Evolutionary conservation across 1,140 invertebrate genomes (phyloP).

Genomic region (Helicorthomorpha holstii): DNA sequence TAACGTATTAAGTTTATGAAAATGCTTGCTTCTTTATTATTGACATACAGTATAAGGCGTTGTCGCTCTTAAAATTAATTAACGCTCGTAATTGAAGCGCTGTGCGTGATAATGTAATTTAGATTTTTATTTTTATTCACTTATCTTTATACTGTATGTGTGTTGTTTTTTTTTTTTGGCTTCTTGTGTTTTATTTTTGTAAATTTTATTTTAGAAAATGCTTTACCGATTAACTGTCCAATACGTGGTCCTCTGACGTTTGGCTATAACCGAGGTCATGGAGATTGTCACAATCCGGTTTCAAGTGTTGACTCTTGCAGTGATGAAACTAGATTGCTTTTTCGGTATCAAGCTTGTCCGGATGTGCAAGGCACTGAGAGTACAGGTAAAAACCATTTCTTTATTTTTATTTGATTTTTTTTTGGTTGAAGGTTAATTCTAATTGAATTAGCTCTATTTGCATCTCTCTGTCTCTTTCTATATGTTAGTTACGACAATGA

Average conservation of each 20-base stretch:
- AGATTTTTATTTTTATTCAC: not conserved
- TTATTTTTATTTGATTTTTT: not conserved
- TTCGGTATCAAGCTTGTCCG: constrained; percentile 80
- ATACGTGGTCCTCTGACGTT: constrained; percentile 52
- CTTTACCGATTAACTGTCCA: constrained; percentile 18
- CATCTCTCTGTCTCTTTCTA: too few relatives aligned
- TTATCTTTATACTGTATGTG: too few relatives aligned
- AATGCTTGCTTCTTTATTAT: constrained; percentile 6
- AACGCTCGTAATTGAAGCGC: constrained; percentile 18
- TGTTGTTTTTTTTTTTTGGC: not conserved
- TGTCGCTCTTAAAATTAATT: too few relatives aligned
- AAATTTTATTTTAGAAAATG: constrained; percentile 13
- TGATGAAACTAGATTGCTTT: constrained; percentile 54
- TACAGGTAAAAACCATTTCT: constrained; percentile 22
- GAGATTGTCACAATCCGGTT: constrained; percentile 53
- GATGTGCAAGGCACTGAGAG: constrained; percentile 57
- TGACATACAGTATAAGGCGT: not conserved
- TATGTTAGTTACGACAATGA: too few relatives aligned
- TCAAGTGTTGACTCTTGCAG: constrained; percentile 65
- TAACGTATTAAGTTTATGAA: constrained; percentile 23
- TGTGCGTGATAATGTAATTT: not conserved
- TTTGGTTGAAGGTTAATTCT: too few relatives aligned
- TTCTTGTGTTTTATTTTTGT: constrained; percentile 3
- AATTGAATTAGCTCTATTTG: too few relatives aligned
- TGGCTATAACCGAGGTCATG: constrained; percentile 58